These are phyloP conservation scores for Lethenteron camtschaticum DNA, from an alignment of 2,113 vertebrate genomes.

Conservation along the genomic window DNA sequence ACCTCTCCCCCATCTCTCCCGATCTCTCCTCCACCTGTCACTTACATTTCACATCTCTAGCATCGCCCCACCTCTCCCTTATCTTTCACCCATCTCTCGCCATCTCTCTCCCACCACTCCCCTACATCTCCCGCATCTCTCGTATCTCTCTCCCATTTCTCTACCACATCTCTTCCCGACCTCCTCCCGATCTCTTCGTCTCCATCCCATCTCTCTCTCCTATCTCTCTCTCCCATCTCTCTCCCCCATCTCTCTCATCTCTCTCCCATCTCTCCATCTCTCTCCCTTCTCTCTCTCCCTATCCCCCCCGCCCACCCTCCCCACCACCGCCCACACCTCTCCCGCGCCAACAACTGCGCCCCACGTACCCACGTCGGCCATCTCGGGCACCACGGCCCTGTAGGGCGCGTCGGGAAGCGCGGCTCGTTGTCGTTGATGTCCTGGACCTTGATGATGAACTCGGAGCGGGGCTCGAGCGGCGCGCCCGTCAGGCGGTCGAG, in stretches of 20 bases:
- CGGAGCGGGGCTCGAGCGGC: conserved; percentile 58
- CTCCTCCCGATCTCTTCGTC: background rate
- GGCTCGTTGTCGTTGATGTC: conserved; percentile 80
- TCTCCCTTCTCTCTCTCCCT: background rate
- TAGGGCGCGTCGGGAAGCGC: conserved; percentile 50
- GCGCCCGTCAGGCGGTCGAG: conserved; percentile 55
- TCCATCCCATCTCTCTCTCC: background rate
- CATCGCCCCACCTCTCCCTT: no score
- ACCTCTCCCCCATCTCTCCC: no score
- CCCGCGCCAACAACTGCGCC: conserved; percentile 16
- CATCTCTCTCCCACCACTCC: background rate
- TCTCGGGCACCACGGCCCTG: conserved; percentile 52
- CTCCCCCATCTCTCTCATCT: background rate
- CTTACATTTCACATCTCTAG: no score
- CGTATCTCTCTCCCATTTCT: background rate
- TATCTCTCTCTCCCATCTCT: background rate
- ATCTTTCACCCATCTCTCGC: no score
- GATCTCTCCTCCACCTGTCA: no score
- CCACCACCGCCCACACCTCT: conserved; percentile 1
- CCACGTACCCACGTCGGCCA: conserved; percentile 48
- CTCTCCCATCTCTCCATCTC: background rate
- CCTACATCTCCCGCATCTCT: background rate
- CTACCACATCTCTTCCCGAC: background rate
- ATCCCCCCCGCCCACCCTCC: background rate
- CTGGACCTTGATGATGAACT: conserved; percentile 70